These are phyloP conservation scores for Pelodytes ibericus DNA, from an alignment of 2,797 vertebrate genomes.

Conservation along the genomic window DNA sequence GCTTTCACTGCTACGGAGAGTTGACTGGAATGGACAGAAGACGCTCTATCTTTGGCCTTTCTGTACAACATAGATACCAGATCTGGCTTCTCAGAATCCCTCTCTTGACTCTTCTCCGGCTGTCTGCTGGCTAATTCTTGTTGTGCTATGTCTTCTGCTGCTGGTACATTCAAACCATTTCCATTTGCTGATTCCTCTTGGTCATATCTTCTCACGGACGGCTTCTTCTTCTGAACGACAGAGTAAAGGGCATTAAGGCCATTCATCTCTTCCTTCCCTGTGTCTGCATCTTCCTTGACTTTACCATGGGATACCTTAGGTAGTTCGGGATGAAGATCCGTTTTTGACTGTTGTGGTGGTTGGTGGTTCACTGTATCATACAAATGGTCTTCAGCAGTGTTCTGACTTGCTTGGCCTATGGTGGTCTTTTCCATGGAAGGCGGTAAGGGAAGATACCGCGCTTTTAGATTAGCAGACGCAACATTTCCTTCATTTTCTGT, in stretches of 20 bases:
- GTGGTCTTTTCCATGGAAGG: background rate
- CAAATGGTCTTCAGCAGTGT: background rate
- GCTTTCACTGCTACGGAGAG: background rate
- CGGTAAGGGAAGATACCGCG: slow-evolving; percentile 5
- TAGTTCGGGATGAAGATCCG: too few species aligned
- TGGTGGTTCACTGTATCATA: slow-evolving; percentile 4
- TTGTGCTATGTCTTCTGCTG: background rate
- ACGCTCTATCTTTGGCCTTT: background rate
- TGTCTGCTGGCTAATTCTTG: background rate
- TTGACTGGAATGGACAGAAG: background rate
- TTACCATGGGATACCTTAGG: background rate
- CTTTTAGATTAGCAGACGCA: background rate
- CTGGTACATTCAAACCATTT: background rate
- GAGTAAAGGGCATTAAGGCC: background rate
- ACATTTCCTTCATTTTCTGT: too few species aligned
- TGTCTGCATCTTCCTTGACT: background rate
- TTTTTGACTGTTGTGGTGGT: background rate
- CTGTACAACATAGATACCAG: background rate
- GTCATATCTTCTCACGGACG: background rate
- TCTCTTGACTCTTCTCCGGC: background rate
- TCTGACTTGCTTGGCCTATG: background rate
- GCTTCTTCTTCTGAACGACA: background rate
- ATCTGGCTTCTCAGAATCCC: background rate
- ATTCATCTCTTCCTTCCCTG: background rate
- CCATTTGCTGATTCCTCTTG: background rate